Percentiles rank a stretch among this genome's conserved stretches.
These are phyloP conservation scores for Siphamia tubifer DNA, from an alignment of 2,113 vertebrate species.

Conservation along the genomic window DNA sequence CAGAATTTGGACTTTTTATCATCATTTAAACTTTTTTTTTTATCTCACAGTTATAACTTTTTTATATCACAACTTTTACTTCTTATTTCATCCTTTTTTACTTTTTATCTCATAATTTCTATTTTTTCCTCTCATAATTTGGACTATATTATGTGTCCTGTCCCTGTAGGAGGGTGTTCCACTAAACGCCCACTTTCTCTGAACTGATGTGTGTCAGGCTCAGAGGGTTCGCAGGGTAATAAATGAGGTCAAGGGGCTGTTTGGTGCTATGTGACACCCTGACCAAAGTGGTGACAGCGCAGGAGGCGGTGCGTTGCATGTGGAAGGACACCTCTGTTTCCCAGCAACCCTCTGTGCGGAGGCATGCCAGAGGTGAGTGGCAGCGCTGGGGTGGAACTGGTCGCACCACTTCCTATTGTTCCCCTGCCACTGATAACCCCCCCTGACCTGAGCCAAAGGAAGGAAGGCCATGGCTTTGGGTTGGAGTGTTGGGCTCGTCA, in stretches of 20 bases:
- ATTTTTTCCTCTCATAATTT: too few species aligned
- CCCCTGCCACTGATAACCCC: conserved; percentile 74
- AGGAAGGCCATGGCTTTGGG: conserved; percentile 69
- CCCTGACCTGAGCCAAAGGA: conserved; percentile 59
- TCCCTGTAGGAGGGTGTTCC: too few species aligned
- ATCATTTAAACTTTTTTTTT: too few species aligned
- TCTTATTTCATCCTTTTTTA: too few species aligned
- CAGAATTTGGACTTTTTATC: too few species aligned
- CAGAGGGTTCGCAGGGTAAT: conserved; percentile 6
- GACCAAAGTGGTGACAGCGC: conserved; percentile 55
- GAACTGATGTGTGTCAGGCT: not conserved
- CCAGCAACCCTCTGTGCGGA: conserved; percentile 26
- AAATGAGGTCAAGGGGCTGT: conserved; percentile 25
- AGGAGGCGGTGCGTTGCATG: conserved; percentile 41
- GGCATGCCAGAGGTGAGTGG: conserved; percentile 64
- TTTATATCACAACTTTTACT: too few species aligned
- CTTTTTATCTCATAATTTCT: too few species aligned
- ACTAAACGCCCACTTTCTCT: too few species aligned
- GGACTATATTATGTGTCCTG: too few species aligned
- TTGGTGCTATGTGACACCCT: conserved; percentile 17
- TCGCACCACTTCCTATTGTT: conserved; percentile 77
- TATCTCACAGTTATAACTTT: too few species aligned
- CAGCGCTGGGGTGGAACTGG: conserved; percentile 46
- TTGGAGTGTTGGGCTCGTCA: conserved; percentile 61
- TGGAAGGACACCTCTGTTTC: conserved; percentile 38